A percentile compares a stretch with the other conserved stretches of the same genome.
Evolutionary conservation across 2,888 invertebrate species (phyloP).

Genomic region (Pyrochroa serraticornis): DNA sequence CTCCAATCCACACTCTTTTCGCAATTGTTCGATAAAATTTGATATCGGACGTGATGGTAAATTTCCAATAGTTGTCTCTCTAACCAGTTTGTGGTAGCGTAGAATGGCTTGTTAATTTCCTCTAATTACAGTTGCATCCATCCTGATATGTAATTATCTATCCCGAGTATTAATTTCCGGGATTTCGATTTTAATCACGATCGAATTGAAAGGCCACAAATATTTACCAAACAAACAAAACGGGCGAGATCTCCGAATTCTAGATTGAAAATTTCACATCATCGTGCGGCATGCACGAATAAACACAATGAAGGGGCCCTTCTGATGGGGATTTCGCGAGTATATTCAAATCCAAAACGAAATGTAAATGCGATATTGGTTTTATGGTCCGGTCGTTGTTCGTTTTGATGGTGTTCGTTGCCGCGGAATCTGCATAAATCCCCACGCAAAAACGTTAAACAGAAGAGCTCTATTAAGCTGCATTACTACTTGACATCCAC

Average conservation of each 20-base stretch:
- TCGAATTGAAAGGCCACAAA: conserved; percentile 3
- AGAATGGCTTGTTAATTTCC: background rate
- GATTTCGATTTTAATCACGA: conserved; percentile 3
- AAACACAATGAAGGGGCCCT: conserved; percentile 7
- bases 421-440: conserved; percentile 8
- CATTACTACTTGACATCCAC: too few relatives aligned
- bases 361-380: conserved; percentile 20
- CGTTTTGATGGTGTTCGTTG: conserved; percentile 13
- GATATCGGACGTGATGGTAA: too few relatives aligned
- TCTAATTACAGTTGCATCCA: background rate
- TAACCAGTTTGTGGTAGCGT: background rate
- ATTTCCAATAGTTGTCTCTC: too few relatives aligned
- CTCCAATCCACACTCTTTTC: too few relatives aligned
- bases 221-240: conserved; percentile 5
- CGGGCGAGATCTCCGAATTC: conserved; percentile 5
- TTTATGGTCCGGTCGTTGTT: conserved; percentile 6
- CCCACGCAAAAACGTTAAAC: background rate
- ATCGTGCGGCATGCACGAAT: conserved; percentile 6
- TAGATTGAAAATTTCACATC: conserved; percentile 4
- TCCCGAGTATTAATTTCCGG: conserved; percentile 2
- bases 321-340: conserved; percentile 8
- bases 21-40: too few relatives aligned
- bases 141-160: background rate
- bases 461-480: background rate
- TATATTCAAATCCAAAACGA: conserved; percentile 13